Percentiles rank a stretch among this genome's conserved stretches.
Conservation (phyloP, 37 sponge, comb jelly and placozoan species). For the Aphrocallistes beatrix region DNA sequence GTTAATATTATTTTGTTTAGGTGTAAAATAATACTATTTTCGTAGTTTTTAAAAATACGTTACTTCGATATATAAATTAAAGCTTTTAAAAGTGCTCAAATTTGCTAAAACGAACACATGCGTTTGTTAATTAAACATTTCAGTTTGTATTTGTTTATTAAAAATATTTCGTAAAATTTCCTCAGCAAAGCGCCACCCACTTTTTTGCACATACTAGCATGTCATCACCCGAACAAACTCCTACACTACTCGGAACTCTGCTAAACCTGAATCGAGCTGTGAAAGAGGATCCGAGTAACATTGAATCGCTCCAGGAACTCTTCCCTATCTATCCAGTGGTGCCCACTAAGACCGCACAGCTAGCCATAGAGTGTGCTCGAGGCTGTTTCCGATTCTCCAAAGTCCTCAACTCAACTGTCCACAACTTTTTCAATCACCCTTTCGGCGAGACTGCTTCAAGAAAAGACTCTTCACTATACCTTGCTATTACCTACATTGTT, state of each 20-base stretch:
- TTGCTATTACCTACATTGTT: not conserved
- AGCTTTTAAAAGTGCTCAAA: no score
- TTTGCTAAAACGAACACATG: no score
- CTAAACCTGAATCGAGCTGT: not conserved
- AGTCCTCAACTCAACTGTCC: not conserved
- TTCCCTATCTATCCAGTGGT: not conserved
- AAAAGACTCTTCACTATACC: not conserved
- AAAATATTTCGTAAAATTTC: no score
- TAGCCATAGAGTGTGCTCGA: slow-evolving; percentile 4
- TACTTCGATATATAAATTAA: no score
- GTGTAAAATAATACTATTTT: no score
- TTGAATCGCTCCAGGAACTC: not conserved
- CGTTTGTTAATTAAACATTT: no score
- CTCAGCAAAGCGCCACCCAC: no score
- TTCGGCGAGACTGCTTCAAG: not conserved
- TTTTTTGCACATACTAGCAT: not conserved
- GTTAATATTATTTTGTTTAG: no score
- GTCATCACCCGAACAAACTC: not conserved
- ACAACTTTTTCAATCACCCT: not conserved
- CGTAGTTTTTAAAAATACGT: no score
- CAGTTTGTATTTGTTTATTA: no score
- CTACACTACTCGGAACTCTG: not conserved
- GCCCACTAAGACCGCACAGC: not conserved
- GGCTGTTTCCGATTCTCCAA: slow-evolving; percentile 11
- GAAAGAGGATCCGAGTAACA: not conserved